These are phyloP conservation scores for Toxonevra muliebris DNA, from an alignment of 2,888 invertebrate genomes.

Conservation along the genomic window DNA sequence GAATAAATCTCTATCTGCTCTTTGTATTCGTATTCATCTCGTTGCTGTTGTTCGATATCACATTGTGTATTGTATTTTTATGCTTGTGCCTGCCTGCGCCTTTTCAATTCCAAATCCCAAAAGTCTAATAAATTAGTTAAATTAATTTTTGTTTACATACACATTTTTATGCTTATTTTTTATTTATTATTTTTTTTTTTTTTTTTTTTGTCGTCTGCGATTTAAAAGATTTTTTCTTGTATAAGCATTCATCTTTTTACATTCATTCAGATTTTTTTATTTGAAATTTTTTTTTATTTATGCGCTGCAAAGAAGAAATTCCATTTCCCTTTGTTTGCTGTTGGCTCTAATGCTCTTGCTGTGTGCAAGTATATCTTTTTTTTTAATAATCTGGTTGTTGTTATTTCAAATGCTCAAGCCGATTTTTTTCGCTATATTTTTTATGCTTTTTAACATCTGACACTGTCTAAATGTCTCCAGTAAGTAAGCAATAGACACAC, in stretches of 20 bases:
- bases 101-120: conserved; percentile 28
- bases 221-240: too few species aligned
- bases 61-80: not conserved
- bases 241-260: too few species aligned
- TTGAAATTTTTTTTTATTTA: too few species aligned
- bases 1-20: too few species aligned
- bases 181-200: not conserved
- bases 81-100: not conserved
- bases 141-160: conserved; percentile 36
- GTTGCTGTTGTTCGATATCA: not conserved
- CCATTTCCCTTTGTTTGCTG: too few species aligned
- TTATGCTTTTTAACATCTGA: not conserved
- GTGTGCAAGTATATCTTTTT: not conserved
- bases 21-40: conserved; percentile 7
- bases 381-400: conserved; percentile 5
- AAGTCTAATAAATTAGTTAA: conserved; percentile 34
- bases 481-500: not conserved
- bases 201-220: too few species aligned
- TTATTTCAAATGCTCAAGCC: not conserved
- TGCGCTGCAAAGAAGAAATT: too few species aligned
- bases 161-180: conserved; percentile 16
- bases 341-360: too few species aligned
- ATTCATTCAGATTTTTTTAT: too few species aligned
- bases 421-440: not conserved
- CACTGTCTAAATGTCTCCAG: not conserved